Evolutionary conservation across 2,797 vertebrate genomes (phyloP), one percentile per base, ranked within the genome.

Genomic region (Paedocypris micromegethes): DNA sequence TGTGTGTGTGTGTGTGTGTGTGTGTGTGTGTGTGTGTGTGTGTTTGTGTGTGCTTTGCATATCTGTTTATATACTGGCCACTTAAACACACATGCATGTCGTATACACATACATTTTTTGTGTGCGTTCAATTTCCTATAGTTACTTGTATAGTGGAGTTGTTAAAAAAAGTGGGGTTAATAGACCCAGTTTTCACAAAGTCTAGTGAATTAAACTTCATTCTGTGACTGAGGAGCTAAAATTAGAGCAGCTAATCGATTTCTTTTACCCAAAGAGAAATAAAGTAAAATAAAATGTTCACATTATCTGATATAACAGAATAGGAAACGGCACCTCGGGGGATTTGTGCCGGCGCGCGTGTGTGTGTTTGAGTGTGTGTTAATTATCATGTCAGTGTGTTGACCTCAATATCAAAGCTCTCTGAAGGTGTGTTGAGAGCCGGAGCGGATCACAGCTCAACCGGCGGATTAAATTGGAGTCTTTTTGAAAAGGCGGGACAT

Each of bases 371-470:
- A 9, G 58, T 42, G 60, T 62, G 75, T 73, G 73, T 64, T 77
- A 79, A 78, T 78, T 79, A 76, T 71, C 54, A 66, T 38, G 71
- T 72, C 72, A 70, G 76, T 62, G 70, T 77, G 67, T 72, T 75
- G 77, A 65, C 73, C 78, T 74, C 60, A 59, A 74, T 75, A 79
- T 75, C 61, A 81, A 74, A 79, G 46, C 53, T 49, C 62, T 50
- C 65, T 57, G 52, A 77, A 80, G 79, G 44, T 64, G 61, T 75
- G 56, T 57, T 57, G 73, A 64, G 64, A 47, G 58, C 50, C 53
- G 56, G 70, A 50, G 69, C 46, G 39, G 38, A 70, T 39, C 64
- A 47, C n/a, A 3, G n/a, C 58, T 64, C 42, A 46, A 63, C n/a
- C 3, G 48, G 38, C 54, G 50, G 55, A 75, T 73, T 69, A 55